Percentiles rank a stretch among this genome's conserved stretches.
Conservation (phyloP, 1,140 invertebrate genomes). For the Contarinia nasturtii region DNA sequence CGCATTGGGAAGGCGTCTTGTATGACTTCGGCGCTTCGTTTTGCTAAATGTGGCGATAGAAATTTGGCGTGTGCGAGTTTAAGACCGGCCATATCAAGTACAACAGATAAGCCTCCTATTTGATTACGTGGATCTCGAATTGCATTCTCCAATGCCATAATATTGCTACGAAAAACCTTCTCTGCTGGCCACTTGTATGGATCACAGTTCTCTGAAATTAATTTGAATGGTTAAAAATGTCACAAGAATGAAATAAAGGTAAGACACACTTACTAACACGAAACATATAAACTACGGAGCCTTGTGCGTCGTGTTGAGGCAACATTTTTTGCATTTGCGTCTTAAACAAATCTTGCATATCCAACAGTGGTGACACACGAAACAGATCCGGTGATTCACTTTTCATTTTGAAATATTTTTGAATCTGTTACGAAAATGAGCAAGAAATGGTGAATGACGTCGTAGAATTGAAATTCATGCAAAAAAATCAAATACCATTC, state of each 20-base stretch:
- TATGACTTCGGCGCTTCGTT: constrained; percentile 24
- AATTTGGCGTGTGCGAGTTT: constrained; percentile 26
- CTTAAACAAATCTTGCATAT: constrained; percentile 17
- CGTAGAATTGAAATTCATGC: constrained; percentile 2
- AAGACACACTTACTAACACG: too few species aligned
- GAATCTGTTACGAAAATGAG: constrained; percentile 14
- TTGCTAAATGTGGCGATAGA: constrained; percentile 25
- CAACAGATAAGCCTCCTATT: constrained; percentile 23
- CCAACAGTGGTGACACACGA: constrained; percentile 17
- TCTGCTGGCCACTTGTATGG: constrained; percentile 22
- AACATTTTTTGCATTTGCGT: constrained; percentile 25
- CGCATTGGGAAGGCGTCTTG: constrained; percentile 38
- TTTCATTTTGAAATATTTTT: constrained; percentile 25
- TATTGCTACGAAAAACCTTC: constrained; percentile 26
- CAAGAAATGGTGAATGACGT: neutral
- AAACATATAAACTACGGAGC: too few species aligned
- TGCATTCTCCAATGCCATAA: constrained; percentile 25
- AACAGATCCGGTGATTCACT: constrained; percentile 24
- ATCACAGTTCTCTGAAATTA: constrained; percentile 24
- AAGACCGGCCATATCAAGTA: constrained; percentile 27
- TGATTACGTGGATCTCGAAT: constrained; percentile 26
- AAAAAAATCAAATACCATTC: constrained; percentile 18
- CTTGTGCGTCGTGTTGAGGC: constrained; percentile 1
- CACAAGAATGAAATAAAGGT: too few species aligned
- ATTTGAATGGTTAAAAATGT: too few species aligned